These are phyloP conservation scores for Orthonevra nobilis DNA, from an alignment of 2,888 invertebrate species.

Conservation along the genomic window DNA sequence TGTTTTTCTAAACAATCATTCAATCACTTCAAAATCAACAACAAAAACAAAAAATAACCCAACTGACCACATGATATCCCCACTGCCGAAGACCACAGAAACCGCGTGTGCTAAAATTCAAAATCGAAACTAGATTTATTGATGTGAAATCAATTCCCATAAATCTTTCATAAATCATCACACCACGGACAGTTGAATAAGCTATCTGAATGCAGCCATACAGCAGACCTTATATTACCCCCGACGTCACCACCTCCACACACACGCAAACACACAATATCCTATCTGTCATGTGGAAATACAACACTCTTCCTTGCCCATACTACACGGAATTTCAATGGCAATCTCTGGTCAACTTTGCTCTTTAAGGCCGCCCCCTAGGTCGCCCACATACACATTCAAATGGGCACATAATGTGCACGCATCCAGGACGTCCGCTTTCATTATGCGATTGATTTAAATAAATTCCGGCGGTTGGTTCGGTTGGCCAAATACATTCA, in stretches of 20 bases:
- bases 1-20: no score
- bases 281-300: slow-evolving; percentile 40
- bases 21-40: no score
- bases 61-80: neutral
- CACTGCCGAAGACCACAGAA: slow-evolving; percentile 14
- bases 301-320: neutral
- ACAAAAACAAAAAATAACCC: no score
- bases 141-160: slow-evolving; percentile 56
- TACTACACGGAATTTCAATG: neutral
- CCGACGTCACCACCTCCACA: no score
- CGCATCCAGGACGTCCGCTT: slow-evolving; percentile 14
- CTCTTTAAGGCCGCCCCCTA: neutral
- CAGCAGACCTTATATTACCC: slow-evolving; percentile 1
- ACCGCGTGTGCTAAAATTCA: slow-evolving; percentile 35
- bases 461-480: slow-evolving; percentile 62
- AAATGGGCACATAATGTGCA: neutral
- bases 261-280: slow-evolving; percentile 1
- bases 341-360: neutral
- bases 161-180: slow-evolving; percentile 69
- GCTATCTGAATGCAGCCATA: slow-evolving; percentile 9
- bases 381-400: neutral
- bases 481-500: slow-evolving; percentile 61
- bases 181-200: slow-evolving; percentile 40
- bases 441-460: slow-evolving; percentile 69
- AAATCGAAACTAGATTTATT: slow-evolving; percentile 60